Base-by-base conservation (phyloP, 2,797 vertebrate species). In the Pempheris klunzingeri region DNA sequence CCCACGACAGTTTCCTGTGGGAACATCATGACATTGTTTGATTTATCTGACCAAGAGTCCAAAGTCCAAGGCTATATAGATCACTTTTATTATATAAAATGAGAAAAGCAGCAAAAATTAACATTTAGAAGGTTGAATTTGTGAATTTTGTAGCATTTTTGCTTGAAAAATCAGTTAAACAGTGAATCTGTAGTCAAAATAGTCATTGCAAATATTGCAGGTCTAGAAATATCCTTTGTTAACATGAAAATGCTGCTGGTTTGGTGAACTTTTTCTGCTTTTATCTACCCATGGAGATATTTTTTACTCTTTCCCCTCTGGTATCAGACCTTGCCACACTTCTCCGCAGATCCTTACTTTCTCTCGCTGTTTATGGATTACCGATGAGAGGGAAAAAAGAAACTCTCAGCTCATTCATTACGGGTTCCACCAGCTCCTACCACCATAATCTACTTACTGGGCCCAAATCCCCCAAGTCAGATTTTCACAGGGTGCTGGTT, bases 371-470 rank as follows among this genome's bases (percentile, higher is more conserved):
- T 93, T 75, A 83, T 85, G 90, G 94, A 93, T 94, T 95, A 92
- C 63, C 12, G 36, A 68, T 80, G 66, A 81, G 70, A 62, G 73
- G 62, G 43, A 44, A 77, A 60, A 52, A 68, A 64, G 39, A 78
- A 71, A 78, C 70, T 82, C 80, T 89, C 84, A 87, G 87, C 83
- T 92, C 80, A 74, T 92, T 94, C 89, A 86, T 93, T 93, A 91
- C 57, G 87, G 94, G 90, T 92, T 92, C 94, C 83, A 94, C 91
- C 94, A 94, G 94, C 95, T 96, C 96, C 96, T 96, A 90, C 87
- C 95, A 95, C 95, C 93, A 88, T 95, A 97, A 96, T 95, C 95
- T 92, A 75, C 95, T 96, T 96, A 96, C 49, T 63, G 65, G 65
- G 39, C 46, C 78, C 91, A 95, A 96, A 94, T 94, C 93, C 91